Conservation (phyloP, 1,140 invertebrate species). For the Diploscapter pachys region DNA sequence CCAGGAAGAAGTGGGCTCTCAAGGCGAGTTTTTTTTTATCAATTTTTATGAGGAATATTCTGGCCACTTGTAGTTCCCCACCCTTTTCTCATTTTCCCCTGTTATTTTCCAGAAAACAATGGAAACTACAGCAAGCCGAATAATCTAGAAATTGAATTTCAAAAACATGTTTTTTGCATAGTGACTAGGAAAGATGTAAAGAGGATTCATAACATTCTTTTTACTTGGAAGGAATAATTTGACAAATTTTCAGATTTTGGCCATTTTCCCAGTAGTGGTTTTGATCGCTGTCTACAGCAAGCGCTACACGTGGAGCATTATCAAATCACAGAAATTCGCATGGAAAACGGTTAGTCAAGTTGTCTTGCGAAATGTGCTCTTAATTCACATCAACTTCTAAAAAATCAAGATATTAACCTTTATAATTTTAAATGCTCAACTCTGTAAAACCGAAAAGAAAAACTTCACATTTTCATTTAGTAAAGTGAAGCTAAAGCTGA, state of each 20-base stretch:
- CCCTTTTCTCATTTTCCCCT: not conserved
- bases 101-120: not conserved
- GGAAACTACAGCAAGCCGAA: not conserved
- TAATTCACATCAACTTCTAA: no score
- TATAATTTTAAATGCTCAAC: no score
- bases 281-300: conserved; percentile 55
- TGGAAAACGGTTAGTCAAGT: conserved; percentile 41
- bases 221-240: conserved; percentile 21
- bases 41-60: conserved; percentile 1
- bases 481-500: no score
- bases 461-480: no score
- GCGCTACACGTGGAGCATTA: conserved; percentile 48
- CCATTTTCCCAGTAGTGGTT: conserved; percentile 49
- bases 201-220: conserved; percentile 5
- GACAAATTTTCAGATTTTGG: conserved; percentile 40
- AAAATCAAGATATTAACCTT: no score
- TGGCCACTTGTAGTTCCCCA: no score
- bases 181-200: not conserved
- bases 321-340: conserved; percentile 55
- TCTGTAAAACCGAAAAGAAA: no score
- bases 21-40: conserved; percentile 66
- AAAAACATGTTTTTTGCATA: not conserved
- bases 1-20: conserved; percentile 77
- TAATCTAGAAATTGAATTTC: not conserved
- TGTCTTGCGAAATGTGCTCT: no score